Conservation (phyloP, 2,113 vertebrate species). For the Hystrix cristata region DNA sequence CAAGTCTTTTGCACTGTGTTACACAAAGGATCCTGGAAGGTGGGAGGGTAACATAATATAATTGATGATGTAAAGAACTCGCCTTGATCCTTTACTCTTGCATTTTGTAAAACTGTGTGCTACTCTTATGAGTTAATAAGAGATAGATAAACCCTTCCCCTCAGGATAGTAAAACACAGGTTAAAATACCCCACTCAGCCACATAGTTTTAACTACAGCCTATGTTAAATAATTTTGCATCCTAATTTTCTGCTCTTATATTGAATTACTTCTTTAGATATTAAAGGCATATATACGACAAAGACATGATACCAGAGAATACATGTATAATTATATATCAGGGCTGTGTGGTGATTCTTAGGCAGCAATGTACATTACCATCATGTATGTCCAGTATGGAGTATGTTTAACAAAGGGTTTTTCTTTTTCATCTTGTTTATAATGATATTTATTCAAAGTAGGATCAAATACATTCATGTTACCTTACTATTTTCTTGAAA, state of each 20-base stretch:
- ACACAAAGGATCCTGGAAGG: background rate
- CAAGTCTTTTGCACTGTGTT: constrained; percentile 21
- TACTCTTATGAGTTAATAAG: constrained; percentile 6
- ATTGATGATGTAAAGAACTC: constrained; percentile 29
- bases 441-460: constrained; percentile 34
- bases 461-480: constrained; percentile 45
- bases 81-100: background rate
- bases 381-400: constrained; percentile 39
- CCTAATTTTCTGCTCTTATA: background rate
- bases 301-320: constrained; percentile 1
- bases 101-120: background rate
- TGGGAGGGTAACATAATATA: background rate
- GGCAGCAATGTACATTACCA: background rate
- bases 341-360: constrained; percentile 33
- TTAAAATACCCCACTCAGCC: background rate
- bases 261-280: constrained; percentile 24
- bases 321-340: constrained; percentile 8
- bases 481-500: constrained; percentile 27
- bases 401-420: background rate
- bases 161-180: background rate
- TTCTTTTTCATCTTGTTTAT: constrained; percentile 38
- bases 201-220: background rate
- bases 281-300: background rate
- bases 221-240: constrained; percentile 5
- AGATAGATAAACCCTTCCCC: background rate